Base-by-base conservation (phyloP, 2,113 vertebrate species). In the Misgurnus mizolepis region DNA sequence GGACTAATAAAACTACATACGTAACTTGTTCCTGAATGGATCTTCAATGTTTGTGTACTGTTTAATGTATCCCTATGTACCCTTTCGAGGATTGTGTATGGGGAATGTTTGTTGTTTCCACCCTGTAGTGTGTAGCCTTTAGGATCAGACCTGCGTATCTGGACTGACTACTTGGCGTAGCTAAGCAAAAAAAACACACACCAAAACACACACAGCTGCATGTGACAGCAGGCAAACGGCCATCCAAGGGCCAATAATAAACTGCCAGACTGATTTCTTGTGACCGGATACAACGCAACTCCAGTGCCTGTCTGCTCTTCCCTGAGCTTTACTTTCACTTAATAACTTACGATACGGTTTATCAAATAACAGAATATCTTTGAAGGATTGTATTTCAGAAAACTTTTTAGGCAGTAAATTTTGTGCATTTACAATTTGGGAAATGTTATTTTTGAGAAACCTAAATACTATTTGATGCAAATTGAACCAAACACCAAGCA, bases 281-380 rank as follows among this genome's bases (percentile, higher is more conserved):
- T 81, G 72, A 67, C 39, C 34, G 75, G 47, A 75, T 22, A 15
- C 49, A 76, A 61, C 27, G 8, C 4, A 77, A 76, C 62, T 79
- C 11, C 72, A 82, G 84, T 85, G 84, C 80, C 82, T 80, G 80
- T 85, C 77, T 83, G 74, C 79, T 77, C 73, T 77, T 43, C 60
- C 78, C 43, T 71, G 66, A 73, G 78, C 76, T 53, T 58, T 45
- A 64, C 62, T 49, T 15, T 73, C 55, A 64, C 56, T 22, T 70
- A 56, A 40, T 76, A 22, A 78, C 8, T 40, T 77, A 39, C 41
- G 3, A 34, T 34, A 34, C 27, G 1, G 27, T 34, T 34, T 34
- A 34, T 34, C 27, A 34, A 34, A 34, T 34, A 34, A 34, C 27
- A 34, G 27, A 34, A 34, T 34, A 39, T 61, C 64, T 68, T 71